Conservation (phyloP, 2,113 vertebrate species). For the Sorex araneus region DNA sequence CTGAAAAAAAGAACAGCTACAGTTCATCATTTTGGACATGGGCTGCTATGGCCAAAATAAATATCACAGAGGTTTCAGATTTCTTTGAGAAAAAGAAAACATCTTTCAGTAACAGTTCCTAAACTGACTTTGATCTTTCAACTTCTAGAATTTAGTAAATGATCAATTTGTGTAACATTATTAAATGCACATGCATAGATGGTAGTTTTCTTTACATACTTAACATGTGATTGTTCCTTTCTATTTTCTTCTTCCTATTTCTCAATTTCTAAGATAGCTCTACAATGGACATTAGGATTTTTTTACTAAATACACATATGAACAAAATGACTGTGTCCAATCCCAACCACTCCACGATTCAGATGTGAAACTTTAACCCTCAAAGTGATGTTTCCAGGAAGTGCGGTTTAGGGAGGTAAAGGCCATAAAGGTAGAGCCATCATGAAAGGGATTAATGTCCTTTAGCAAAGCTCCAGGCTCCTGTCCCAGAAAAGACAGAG, state of each 20-base stretch:
- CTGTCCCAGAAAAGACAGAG: neutral
- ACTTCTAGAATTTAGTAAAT: constrained; percentile 37
- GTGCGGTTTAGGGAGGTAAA: neutral
- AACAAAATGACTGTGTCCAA: neutral
- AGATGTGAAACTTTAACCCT: neutral
- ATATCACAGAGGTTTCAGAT: constrained; percentile 69
- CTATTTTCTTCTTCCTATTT: neutral
- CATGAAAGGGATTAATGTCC: neutral
- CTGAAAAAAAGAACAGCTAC: constrained; percentile 55
- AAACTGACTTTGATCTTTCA: constrained; percentile 61
- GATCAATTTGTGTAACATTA: constrained; percentile 13
- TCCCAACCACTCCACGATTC: neutral
- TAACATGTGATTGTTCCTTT: neutral
- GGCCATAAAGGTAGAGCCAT: neutral
- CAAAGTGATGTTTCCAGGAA: neutral
- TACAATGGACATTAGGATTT: neutral
- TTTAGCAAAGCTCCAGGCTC: neutral
- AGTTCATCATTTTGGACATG: constrained; percentile 70
- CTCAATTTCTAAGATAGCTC: constrained; percentile 39
- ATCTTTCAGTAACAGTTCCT: constrained; percentile 40
- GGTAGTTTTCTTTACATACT: constrained; percentile 24
- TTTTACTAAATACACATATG: neutral
- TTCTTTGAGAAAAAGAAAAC: constrained; percentile 47
- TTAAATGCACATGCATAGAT: constrained; percentile 28
- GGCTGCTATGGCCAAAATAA: constrained; percentile 65